Evolutionary conservation across 2,888 invertebrate species (phyloP).

Genomic region (Calliphora vomitoria): DNA sequence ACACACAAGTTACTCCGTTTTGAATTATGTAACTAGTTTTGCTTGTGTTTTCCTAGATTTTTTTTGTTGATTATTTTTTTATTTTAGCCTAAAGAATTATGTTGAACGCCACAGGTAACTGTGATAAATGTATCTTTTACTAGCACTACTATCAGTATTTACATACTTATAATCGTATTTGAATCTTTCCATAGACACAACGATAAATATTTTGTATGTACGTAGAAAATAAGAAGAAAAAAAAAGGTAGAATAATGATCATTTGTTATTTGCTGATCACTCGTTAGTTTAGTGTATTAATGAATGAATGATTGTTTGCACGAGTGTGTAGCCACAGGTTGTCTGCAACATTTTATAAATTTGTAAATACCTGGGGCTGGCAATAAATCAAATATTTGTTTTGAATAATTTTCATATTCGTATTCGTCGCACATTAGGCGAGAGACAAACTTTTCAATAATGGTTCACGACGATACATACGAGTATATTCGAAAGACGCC

Average conservation of each 20-base stretch:
- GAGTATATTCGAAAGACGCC: constrained; percentile 54
- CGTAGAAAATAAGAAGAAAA: background rate
- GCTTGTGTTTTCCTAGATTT: constrained; percentile 25
- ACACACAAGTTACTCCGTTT: background rate
- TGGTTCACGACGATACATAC: background rate
- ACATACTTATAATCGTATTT: background rate
- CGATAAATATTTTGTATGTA: background rate
- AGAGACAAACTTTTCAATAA: constrained; percentile 1
- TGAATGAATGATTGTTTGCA: constrained; percentile 40
- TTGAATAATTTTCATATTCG: constrained; percentile 56
- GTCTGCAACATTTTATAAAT: constrained; percentile 47
- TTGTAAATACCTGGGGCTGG: constrained; percentile 60
- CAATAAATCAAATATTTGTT: constrained; percentile 66
- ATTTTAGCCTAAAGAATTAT: constrained; percentile 18
- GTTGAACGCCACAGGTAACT: constrained; percentile 44
- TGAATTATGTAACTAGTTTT: constrained; percentile 12
- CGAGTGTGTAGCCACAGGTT: constrained; percentile 47
- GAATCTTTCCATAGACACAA: background rate
- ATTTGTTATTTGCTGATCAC: constrained; percentile 54
- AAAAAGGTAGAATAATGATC: constrained; percentile 39
- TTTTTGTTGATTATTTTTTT: constrained; percentile 13
- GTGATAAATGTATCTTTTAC: constrained; percentile 45
- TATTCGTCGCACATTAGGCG: constrained; percentile 36
- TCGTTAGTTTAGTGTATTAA: constrained; percentile 50
- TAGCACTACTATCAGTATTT: background rate